Conservation (phyloP, 2,113 vertebrate species). For the Perccottus glenii region DNA sequence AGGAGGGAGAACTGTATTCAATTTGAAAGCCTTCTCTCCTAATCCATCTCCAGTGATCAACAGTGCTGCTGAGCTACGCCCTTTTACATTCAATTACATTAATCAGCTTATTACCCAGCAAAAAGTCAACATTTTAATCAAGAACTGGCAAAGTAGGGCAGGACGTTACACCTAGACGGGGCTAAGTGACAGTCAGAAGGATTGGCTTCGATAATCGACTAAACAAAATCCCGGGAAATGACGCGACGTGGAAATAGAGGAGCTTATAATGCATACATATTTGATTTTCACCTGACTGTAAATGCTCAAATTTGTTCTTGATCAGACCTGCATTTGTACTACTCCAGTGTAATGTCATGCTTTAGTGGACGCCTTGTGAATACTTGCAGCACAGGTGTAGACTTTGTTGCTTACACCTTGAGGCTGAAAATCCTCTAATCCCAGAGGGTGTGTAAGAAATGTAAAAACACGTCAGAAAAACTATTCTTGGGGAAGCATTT, state of each 20-base stretch:
- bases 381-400: constrained; percentile 14
- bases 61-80: constrained; percentile 90
- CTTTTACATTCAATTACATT: constrained; percentile 99
- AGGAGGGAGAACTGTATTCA: constrained; percentile 97
- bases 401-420: constrained; percentile 16
- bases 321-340: constrained; percentile 14
- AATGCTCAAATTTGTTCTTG: not conserved
- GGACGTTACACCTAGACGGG: constrained; percentile 63
- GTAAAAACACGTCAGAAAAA: constrained; percentile 55
- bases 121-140: constrained; percentile 99
- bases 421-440: constrained; percentile 59
- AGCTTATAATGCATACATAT: constrained; percentile 1
- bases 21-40: constrained; percentile 99
- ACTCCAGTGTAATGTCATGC: constrained; percentile 30
- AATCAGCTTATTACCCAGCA: constrained; percentile 99
- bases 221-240: constrained; percentile 32
- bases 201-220: constrained; percentile 41
- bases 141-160: constrained; percentile 86
- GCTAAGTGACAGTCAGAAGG: constrained; percentile 62
- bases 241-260: constrained; percentile 10
- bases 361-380: constrained; percentile 25
- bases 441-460: constrained; percentile 55
- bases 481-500: not conserved
- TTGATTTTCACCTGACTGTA: constrained; percentile 22
- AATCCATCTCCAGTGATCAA: constrained; percentile 99